Conservation (phyloP, 1,140 invertebrate species). For the Goniozus legneri region DNA sequence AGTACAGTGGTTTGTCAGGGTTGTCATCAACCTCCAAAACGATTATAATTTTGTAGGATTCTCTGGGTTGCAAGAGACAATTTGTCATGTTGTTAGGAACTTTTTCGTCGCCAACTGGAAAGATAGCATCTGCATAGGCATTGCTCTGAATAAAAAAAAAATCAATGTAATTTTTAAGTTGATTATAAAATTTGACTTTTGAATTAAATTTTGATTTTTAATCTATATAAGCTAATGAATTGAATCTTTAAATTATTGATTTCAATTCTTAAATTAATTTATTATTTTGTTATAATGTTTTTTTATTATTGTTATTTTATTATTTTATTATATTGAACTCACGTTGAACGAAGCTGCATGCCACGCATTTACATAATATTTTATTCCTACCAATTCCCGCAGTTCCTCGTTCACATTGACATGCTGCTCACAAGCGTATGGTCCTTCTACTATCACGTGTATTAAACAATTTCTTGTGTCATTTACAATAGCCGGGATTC, state of each 20-base stretch:
- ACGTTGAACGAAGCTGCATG: conserved; percentile 17
- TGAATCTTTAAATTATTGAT: no score
- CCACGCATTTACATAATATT: conserved; percentile 22
- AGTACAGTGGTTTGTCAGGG: no score
- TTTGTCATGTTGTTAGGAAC: conserved; percentile 16
- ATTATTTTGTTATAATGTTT: no score
- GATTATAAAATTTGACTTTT: background rate
- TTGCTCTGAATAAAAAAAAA: conserved; percentile 7
- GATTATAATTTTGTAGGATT: conserved; percentile 19
- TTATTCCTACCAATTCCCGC: background rate
- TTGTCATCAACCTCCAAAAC: no score
- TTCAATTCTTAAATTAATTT: no score
- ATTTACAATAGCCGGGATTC: conserved; percentile 23
- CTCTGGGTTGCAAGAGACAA: conserved; percentile 19
- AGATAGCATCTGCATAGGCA: conserved; percentile 3
- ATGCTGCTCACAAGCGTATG: conserved; percentile 14
- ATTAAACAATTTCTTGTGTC: conserved; percentile 15
- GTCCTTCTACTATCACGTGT: conserved; percentile 22
- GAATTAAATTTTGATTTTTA: background rate
- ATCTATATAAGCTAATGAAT: no score
- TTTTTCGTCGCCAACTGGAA: conserved; percentile 24
- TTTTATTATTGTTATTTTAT: no score
- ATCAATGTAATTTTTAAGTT: background rate
- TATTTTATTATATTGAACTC: no score
- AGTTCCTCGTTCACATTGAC: conserved; percentile 1